Evolutionary conservation across 1,140 invertebrate genomes (phyloP), one percentile per base, ranked within the genome.

Genomic region (Ephestia elutella): DNA sequence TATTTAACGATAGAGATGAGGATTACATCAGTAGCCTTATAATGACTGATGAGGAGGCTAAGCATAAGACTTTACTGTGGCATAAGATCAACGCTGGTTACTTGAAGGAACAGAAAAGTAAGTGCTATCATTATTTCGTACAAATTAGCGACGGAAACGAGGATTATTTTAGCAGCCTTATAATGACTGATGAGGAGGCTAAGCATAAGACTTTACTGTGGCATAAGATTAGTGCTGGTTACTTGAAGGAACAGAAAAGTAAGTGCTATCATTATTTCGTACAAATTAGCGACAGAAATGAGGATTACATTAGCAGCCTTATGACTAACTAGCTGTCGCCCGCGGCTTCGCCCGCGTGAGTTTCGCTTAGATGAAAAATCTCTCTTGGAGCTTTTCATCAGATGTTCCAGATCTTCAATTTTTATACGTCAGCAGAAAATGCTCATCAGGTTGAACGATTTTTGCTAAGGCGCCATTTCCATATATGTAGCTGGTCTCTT

Each of bases 1-100:
- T 97, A 51, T 51, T n/a, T n/a, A 91, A 97, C 20, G 95, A 97
- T 73, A 96, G 98, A 71, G 96, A 98, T 75, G 97, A 99, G 76
- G 96, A 93, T 19, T 97, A 99, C 89, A 90, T 99, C 11, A 94
- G 96, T 77, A 92, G 92, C 53, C 95, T 98, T 70, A 95, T 99
- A 48, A 93, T 99, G 90, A 93, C 91, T 1, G 93, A 94, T 19
- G 90, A 93, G 59, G 97, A 98, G 86, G 91, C 93, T 1, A 82
- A 91, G 54, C 90, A 92, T 30, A 98, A 98, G 89, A 93, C 93
- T 7, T 90, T 89, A 54, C 82, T 97, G 57, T 99, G 97, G 97
- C 92, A 94, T 64, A 92, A 92, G 75, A 87, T 96, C 0, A 97
- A 98, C 86, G 94, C 93, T 19, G 92, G 93, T 38, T 98, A 96